Base-by-base conservation (phyloP, 2,113 vertebrate species). In the Myotis brandtii region DNA sequence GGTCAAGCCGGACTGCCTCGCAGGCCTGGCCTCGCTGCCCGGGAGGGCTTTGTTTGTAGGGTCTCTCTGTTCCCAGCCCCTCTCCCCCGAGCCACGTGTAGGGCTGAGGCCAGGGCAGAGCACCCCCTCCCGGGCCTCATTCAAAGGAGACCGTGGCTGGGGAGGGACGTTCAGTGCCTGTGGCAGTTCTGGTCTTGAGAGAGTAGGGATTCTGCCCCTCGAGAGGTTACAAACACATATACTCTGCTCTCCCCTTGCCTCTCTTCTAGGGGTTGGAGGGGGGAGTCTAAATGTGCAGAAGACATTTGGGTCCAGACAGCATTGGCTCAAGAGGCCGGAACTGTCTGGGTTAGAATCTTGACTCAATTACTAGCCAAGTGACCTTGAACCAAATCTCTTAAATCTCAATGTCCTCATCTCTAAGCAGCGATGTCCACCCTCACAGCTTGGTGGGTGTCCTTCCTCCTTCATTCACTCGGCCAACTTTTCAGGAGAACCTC, bases 161-260 rank as follows among this genome's bases (percentile, higher is more conserved):
- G 0, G 59, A 23, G 62, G 20, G 77, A 13, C 0, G 0, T 27
- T 3, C 2, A 1, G 34, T 75, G 46, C 62, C 30, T 18, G 34
- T 0, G 6, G 18, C 12, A 23, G 13, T 27, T 43, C 40, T 52
- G 21, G 32, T n/a, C 54, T 25, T 5, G 7, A 54, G 48, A 21
- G 59, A 69, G 11, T 1, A n/a, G 67, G 80, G 80, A 11, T 8
- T 43, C 37, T 20, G 25, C 0, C 43, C 80, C 56, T 46, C 5
- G 25, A 23, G 0, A 43, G 62, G 6, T 0, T 25, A 27, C 75
- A 52, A 37, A 30, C 0, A 0, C 30, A 21, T 4, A 5, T 1
- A 5, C 37, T 37, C 17, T 73, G 0, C 9, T 14, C 3, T 89
- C 80, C 37, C 46, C n/a, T 62, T 0, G 20, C 12, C 27, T 30